Evolutionary conservation across 2,797 vertebrate genomes (phyloP).

Genomic region (Austrolebias charrua): DNA sequence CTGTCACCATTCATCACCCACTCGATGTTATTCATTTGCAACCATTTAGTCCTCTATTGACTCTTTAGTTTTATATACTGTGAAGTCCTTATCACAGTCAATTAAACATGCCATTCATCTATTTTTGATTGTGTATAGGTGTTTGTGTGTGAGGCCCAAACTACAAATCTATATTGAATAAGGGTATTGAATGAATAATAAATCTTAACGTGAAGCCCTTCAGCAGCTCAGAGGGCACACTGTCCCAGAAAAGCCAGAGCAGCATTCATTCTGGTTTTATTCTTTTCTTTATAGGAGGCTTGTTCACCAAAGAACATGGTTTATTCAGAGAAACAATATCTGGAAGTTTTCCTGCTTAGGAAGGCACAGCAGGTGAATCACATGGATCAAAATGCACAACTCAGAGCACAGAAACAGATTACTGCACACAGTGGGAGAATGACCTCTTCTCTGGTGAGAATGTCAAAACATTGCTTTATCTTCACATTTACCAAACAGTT

Average conservation of each 20-base stretch:
- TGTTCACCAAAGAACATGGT: slow-evolving; percentile 1
- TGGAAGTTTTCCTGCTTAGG: not conserved
- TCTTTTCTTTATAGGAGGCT: not conserved
- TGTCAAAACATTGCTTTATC: slow-evolving; percentile 2
- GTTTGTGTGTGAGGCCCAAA: not conserved
- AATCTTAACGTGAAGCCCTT: slow-evolving; percentile 2
- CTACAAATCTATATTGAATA: not conserved
- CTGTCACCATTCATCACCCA: not conserved
- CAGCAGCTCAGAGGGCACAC: not conserved
- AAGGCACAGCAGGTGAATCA: not conserved
- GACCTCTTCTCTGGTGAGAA: slow-evolving; percentile 6
- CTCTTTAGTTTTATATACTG: not conserved
- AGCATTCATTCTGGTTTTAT: not conserved
- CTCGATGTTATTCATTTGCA: not conserved
- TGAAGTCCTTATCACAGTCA: not conserved
- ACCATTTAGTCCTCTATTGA: not conserved
- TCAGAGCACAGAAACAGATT: not conserved
- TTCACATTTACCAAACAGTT: not conserved
- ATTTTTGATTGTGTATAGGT: not conserved
- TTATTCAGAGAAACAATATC: slow-evolving; percentile 9
- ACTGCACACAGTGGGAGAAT: slow-evolving; percentile 6
- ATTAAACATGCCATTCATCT: not conserved
- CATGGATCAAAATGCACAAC: not conserved
- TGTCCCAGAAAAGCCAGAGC: not conserved
- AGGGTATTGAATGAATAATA: slow-evolving; percentile 10